Conservation (phyloP, 2,797 vertebrate species). For the Chaetophractus vellerosus region DNA sequence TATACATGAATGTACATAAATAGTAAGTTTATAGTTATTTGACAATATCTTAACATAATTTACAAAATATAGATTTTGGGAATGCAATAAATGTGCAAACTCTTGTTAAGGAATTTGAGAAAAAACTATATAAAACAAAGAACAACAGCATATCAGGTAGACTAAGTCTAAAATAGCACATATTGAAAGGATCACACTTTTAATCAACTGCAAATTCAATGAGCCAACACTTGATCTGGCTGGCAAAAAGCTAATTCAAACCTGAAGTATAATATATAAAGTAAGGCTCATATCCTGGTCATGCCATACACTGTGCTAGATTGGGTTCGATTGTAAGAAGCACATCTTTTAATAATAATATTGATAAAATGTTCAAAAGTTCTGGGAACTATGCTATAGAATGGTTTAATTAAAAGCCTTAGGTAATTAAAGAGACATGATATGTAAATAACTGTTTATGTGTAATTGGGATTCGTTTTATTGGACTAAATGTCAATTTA, state of each 20-base stretch:
- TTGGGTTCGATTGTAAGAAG: not conserved
- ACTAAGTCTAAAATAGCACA: not conserved
- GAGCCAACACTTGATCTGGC: not conserved
- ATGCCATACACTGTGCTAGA: not conserved
- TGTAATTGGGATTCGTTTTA: not conserved
- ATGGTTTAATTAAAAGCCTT: not conserved
- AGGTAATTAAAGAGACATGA: not conserved
- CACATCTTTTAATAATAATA: not conserved
- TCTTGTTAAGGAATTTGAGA: not conserved
- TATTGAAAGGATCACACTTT: not conserved
- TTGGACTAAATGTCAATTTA: constrained; percentile 3
- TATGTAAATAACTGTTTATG: not conserved
- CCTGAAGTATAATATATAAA: not conserved
- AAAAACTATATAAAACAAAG: not conserved
- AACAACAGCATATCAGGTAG: not conserved
- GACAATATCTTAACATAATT: not conserved
- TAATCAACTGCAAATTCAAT: not conserved
- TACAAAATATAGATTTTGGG: not conserved
- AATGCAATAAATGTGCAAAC: not conserved
- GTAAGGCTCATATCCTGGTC: not conserved
- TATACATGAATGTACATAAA: no score
- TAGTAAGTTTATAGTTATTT: no score
- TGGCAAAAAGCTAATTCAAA: not conserved
- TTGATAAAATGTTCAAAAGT: not conserved
- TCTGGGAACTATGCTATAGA: not conserved